phyloP scores from a whole-genome alignment of 92 coral and sea anemone species.

The Isaurus tuberculatus region DNA sequence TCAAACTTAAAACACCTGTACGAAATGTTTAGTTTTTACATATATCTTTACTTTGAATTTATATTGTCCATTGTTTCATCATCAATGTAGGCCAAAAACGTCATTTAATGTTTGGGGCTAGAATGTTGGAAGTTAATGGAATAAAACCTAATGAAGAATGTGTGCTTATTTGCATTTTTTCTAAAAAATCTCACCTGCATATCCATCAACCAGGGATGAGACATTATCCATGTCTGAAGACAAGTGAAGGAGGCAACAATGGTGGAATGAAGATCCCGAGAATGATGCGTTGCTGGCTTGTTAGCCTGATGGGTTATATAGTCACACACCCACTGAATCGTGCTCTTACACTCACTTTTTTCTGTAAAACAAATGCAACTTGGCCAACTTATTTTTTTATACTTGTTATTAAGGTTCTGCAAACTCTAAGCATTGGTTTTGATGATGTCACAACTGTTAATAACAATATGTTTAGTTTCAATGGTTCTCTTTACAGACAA shows the following conservation, averaged over 20 bases:
- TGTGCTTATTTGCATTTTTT: not conserved
- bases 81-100: not conserved
- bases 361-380: conserved; percentile 54
- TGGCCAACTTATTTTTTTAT: not conserved
- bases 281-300: conserved; percentile 95
- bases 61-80: not conserved
- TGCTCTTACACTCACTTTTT: conserved; percentile 86
- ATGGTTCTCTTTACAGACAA: too few relatives aligned
- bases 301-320: conserved; percentile 94
- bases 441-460: too few relatives aligned
- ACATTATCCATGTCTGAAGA: conserved; percentile 92
- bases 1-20: too few relatives aligned
- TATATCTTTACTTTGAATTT: not conserved
- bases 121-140: not conserved
- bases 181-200: conserved; percentile 67
- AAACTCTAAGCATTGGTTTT: too few relatives aligned
- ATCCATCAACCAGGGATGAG: conserved; percentile 92
- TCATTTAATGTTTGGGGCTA: not conserved
- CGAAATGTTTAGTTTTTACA: too few relatives aligned
- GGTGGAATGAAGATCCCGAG: conserved; percentile 97
- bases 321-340: conserved; percentile 97
- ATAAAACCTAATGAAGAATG: not conserved
- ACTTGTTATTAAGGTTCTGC: not conserved
- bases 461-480: too few relatives aligned
- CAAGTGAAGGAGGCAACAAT: conserved; percentile 95